Evolutionary conservation across 2,113 vertebrate genomes (phyloP), one percentile per base, ranked within the genome.

Genomic region (Zapornia atra): DNA sequence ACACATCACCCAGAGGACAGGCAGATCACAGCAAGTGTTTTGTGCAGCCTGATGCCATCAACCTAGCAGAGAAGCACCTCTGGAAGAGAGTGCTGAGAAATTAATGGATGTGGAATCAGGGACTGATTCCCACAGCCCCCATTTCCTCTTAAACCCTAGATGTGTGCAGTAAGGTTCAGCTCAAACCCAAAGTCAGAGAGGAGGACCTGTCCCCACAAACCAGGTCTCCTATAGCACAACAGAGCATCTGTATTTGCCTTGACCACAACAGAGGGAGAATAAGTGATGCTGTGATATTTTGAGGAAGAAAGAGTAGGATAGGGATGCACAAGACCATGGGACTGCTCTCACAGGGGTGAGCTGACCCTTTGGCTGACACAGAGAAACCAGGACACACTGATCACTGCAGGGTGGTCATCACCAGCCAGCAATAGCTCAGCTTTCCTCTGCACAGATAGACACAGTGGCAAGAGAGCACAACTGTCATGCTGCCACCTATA

Each of bases 331-430:
- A 22, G 31, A 57, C 17, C 18, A 16, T 11, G 15, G 29, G 26
- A 42, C 22, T 75, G 6, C 14, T 65, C 28, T 82, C 28, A 15
- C 8, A 51, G 13, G 17, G 25, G 18, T 48, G 26, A 83, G 48
- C 12, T 48, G n/a, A 63, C 15, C 46, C 20, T 88, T 53, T 60
- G 44, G 13, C 46, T 68, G 68, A 61, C 29, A n/a, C 53, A 28
- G 1, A 65, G 50, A 38, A 42, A 53, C 15, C 7, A 60, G n/a
- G 0, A 64, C 5, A 17, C 53, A 25, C 9, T 0, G 1, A 34
- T 12, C 44, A 24, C 36, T 77, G 68, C 17, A 54, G 42, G 61
- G 22, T 7, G 54, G 21, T 21, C 42, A 28, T 50, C 79, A 50
- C 38, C 1, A 3, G 33, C 36, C 31, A 86, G 16, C 13, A 77